phyloP scores from a whole-genome alignment of 2,888 invertebrate species.

The Celastrina argiolus region DNA sequence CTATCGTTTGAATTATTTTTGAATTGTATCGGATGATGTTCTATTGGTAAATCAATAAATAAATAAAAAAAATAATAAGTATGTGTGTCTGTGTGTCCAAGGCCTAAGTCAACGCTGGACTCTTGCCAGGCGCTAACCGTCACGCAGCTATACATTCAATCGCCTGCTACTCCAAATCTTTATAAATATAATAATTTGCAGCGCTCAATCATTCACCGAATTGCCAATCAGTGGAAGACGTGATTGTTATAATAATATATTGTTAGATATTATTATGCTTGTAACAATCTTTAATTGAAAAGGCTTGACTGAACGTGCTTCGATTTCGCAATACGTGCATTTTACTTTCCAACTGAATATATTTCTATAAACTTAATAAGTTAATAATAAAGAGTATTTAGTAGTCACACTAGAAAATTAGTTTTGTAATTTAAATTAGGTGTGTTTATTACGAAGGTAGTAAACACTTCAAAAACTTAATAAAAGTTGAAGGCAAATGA shows the following conservation, averaged over 20 bases:
- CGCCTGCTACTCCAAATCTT: slow-evolving; percentile 35
- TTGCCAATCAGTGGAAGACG: slow-evolving; percentile 4
- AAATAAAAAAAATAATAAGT: not conserved
- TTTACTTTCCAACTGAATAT: no score
- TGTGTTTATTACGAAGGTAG: no score
- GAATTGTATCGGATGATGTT: no score
- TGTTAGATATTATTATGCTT: not conserved
- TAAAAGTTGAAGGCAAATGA: not conserved
- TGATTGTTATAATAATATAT: not conserved
- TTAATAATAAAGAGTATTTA: no score
- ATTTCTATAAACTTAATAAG: no score
- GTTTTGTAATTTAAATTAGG: no score
- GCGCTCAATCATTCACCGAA: not conserved
- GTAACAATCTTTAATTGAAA: no score
- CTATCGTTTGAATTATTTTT: no score
- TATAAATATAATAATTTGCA: slow-evolving; percentile 32
- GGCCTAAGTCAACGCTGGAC: slow-evolving; percentile 54
- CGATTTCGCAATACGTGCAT: no score
- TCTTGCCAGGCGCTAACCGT: slow-evolving; percentile 63
- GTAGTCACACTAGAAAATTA: no score
- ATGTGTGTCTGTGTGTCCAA: slow-evolving; percentile 33
- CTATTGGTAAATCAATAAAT: no score
- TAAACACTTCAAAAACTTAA: not conserved
- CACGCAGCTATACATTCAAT: slow-evolving; percentile 60
- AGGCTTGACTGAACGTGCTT: no score